Base-by-base conservation (phyloP, 2,113 vertebrate species). In the Semnornis frantzii region DNA sequence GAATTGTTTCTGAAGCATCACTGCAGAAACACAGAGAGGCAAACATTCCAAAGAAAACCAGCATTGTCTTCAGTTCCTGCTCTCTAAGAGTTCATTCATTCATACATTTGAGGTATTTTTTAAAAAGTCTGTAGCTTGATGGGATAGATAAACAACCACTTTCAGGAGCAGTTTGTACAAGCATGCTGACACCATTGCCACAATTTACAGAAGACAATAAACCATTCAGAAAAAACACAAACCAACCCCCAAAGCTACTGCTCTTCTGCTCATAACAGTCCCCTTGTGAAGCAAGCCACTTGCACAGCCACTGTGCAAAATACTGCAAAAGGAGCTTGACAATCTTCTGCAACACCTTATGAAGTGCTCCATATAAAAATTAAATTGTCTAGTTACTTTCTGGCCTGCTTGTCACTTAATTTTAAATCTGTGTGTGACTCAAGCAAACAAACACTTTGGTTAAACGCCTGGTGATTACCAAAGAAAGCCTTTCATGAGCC, bases 171-270 rank as follows among this genome's bases (percentile, higher is more conserved):
- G 37, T 60, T 92, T 60, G 16, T 71, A 42, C 33, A 94, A 85
- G 55, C 68, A 62, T 70, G 57, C 55, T 89, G 55, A 62, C 89
- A 91, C 91, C 76, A 87, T 37, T 75, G 24, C 68, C 55, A 60
- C 68, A 66, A 82, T 92, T 85, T 91, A 46, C 23, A 44, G 65
- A 91, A 80, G 59, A 81, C 85, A 90, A 69, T 69, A 90, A 86
- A 92, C 86, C 54, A 82, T 86, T 89, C 83, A 79, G 63, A 64
- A 46, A 58, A 58, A 54, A 90, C n/a, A 74, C 90, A 73, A 87
- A 42, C 12, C 15, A 87, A 42, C 8, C 15, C 42, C 42, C 48
- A 82, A 87, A 81, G 52, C 37, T 31, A 54, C 33, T 68, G 31
- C 52, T 76, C 23, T 89, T 83, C 55, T 80, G 3, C 58, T 92